Conservation (phyloP, 2,113 vertebrate genomes). For the Bos javanicus region DNA sequence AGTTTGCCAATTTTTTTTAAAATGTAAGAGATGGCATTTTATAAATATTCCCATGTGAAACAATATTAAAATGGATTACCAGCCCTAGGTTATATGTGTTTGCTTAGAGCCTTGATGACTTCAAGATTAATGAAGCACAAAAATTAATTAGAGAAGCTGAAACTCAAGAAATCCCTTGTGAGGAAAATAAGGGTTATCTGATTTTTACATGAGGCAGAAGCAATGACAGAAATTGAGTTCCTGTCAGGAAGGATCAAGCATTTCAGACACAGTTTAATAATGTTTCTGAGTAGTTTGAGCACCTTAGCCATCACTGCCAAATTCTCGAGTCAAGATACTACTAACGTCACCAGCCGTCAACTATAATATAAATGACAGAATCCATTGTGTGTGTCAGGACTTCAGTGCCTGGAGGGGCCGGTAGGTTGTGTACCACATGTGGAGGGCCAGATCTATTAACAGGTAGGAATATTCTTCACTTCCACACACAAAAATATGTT, state of each 20-base stretch:
- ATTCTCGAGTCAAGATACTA: background rate
- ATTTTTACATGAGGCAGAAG: background rate
- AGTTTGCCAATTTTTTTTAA: background rate
- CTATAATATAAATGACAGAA: background rate
- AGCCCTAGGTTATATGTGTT: background rate
- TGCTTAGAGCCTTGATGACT: conserved; percentile 40
- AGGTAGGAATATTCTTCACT: background rate
- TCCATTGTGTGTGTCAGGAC: background rate
- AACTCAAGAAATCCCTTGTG: conserved; percentile 51
- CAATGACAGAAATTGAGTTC: background rate
- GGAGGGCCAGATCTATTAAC: background rate
- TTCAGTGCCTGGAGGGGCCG: background rate
- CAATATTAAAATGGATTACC: conserved; percentile 39
- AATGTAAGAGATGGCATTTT: conserved; percentile 17
- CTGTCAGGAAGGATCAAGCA: conserved; percentile 39
- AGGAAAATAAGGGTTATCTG: conserved; percentile 63
- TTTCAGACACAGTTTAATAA: conserved; percentile 31
- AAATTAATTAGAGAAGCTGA: conserved; percentile 70
- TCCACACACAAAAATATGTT: background rate
- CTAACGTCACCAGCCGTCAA: background rate
- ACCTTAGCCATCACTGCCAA: background rate
- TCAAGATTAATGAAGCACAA: conserved; percentile 54
- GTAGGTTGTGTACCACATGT: background rate
- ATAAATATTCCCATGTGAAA: conserved; percentile 39
- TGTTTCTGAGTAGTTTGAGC: background rate